A percentile compares a stretch with the other conserved stretches of the same genome.
Evolutionary conservation across 2,888 invertebrate species (phyloP).

Genomic region (Agrotis clavis): DNA sequence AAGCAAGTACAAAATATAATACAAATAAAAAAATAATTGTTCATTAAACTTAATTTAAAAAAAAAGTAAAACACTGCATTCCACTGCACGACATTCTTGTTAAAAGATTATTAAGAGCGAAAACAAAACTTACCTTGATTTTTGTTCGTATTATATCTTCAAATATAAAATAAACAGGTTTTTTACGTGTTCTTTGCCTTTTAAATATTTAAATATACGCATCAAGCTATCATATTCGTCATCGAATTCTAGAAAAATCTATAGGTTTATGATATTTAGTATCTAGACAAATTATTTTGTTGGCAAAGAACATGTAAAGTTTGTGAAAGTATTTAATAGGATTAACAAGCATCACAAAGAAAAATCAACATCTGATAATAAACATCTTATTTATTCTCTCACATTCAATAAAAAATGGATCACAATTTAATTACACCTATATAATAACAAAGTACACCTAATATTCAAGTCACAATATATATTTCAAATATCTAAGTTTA

Average conservation of each 20-base stretch:
- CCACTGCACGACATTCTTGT: constrained; percentile 78
- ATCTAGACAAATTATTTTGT: not conserved
- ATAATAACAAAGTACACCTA: constrained; percentile 60
- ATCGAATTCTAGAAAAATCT: not conserved
- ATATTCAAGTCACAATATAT: constrained; percentile 61
- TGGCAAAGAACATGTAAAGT: constrained; percentile 35
- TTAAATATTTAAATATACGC: constrained; percentile 15
- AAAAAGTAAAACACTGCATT: constrained; percentile 70
- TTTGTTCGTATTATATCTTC: constrained; percentile 28
- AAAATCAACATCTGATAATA: constrained; percentile 65
- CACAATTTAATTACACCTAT: constrained; percentile 71
- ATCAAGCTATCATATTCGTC: not conserved
- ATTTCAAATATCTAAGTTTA: constrained; percentile 46
- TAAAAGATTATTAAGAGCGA: constrained; percentile 70
- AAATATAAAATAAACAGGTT: constrained; percentile 23
- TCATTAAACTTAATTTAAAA: constrained; percentile 34
- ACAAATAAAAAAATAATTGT: constrained; percentile 18
- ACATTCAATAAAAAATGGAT: constrained; percentile 71
- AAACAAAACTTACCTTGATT: constrained; percentile 75
- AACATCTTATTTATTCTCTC: constrained; percentile 74
- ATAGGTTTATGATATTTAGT: not conserved
- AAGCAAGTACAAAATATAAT: constrained; percentile 57
- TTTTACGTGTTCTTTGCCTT: constrained; percentile 48
- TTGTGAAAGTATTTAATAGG: constrained; percentile 20
- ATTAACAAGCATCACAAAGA: constrained; percentile 53